These are phyloP conservation scores for Polydrusus tereticollis DNA, from an alignment of 2,888 invertebrate genomes.

Conservation along the genomic window DNA sequence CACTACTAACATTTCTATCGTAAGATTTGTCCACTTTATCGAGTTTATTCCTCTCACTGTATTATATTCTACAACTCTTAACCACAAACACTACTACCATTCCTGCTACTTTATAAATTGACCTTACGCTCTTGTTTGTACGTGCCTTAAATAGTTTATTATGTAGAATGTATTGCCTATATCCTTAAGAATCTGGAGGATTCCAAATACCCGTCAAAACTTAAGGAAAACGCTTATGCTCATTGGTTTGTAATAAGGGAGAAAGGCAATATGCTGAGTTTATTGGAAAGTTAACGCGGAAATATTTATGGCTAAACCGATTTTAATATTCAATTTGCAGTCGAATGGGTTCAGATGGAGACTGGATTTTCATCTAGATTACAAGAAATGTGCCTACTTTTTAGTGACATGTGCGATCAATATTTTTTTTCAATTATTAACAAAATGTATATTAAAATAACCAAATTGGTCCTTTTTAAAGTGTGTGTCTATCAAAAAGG, in stretches of 20 bases:
- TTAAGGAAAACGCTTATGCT: constrained; percentile 34
- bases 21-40: no score
- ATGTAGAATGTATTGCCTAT: constrained; percentile 2
- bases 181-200: constrained; percentile 30
- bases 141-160: constrained; percentile 25
- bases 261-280: neutral
- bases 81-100: neutral
- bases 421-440: no score
- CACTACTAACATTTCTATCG: neutral
- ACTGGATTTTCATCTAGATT: neutral
- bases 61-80: no score
- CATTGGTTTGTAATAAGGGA: constrained; percentile 42
- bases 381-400: no score
- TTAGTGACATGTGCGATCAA: no score
- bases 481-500: no score
- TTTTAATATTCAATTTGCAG: constrained; percentile 4
- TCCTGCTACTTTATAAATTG: constrained; percentile 19
- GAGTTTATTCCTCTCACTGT: no score
- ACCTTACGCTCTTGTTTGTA: constrained; percentile 31
- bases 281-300: constrained; percentile 2
- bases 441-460: no score
- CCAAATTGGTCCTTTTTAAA: no score
- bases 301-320: constrained; percentile 2
- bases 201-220: constrained; percentile 42
- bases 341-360: neutral